Base-by-base conservation (phyloP, 2,888 invertebrate genomes). In the Acanthopleura granulata region DNA sequence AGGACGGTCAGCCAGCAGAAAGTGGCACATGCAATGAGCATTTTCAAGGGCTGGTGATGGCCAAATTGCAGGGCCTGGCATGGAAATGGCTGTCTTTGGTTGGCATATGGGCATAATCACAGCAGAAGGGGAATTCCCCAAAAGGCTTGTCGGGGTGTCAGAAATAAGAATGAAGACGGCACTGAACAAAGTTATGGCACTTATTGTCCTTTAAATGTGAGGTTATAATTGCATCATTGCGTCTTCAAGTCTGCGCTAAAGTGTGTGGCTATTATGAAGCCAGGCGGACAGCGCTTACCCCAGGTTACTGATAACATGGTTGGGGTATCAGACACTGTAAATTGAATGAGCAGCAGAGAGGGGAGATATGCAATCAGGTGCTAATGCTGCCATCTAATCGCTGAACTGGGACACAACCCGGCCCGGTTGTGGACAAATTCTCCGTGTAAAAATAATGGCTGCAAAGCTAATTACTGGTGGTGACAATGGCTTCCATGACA, bases 341-440 rank as follows among this genome's bases (percentile, higher is more conserved):
- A 66, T 66, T 66, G 66, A 66, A 66, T 27, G 66, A 66, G 66
- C 1, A 66, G 66, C 57, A 27, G 66, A 25, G 27, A 27, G 14
- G 29, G 66, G 29, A 66, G 66, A 66, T 66, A 66, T 27, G 29
- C 66, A 66, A 66, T 66, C 66, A 66, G 66, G 66, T 66, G 66
- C 29, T 66, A 66, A 66, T 66, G 29, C 66, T 27, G 29, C 25
- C 29, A 14, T 66, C 22, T 66, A 66, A 66, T 66, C 66, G 25
- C 66, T 27, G 25, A 27, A 27, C 16, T 66, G 66, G 66, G 66
- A 66, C 22, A 27, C 15, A 66, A 66, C 29, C 22, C 16, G 6
- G 66, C 66, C 22, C 25, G n/a, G 25, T 6, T 66, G 66, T 66
- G 66, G 27, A 66, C 66, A 66, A 66, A 66, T 66, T 66, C 66